phyloP scores from a whole-genome alignment of 2,888 invertebrate genomes.

The Eupeodes luniger region DNA sequence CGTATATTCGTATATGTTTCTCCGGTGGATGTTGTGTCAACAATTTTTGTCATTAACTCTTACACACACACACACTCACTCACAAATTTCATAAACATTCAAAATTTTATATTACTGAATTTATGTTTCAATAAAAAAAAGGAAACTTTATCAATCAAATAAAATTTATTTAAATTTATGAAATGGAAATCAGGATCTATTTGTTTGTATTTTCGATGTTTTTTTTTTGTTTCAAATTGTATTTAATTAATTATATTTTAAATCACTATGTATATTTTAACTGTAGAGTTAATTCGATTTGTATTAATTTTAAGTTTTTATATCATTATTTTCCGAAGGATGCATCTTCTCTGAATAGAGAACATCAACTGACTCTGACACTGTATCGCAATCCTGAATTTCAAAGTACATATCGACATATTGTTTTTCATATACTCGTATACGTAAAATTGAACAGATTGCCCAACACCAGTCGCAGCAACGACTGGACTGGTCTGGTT shows the following conservation, averaged over 20 bases:
- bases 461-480: neutral
- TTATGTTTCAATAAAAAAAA: neutral
- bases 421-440: neutral
- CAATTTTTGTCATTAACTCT: conserved; percentile 6
- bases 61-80: neutral
- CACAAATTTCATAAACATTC: neutral
- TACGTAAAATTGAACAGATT: neutral
- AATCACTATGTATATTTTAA: no score
- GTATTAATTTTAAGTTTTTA: neutral
- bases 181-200: neutral
- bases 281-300: neutral
- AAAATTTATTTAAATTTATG: no score
- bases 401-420: neutral
- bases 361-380: conserved; percentile 47
- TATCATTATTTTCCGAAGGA: conserved; percentile 38
- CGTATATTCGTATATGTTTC: neutral
- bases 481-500: conserved; percentile 4
- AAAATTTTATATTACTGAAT: neutral
- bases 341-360: conserved; percentile 52
- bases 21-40: neutral
- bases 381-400: conserved; percentile 17
- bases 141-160: no score
- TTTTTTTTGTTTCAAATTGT: neutral
- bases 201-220: neutral
- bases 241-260: neutral